Evolutionary conservation across 2,797 vertebrate species (phyloP).

Genomic region (Argentina silus): DNA sequence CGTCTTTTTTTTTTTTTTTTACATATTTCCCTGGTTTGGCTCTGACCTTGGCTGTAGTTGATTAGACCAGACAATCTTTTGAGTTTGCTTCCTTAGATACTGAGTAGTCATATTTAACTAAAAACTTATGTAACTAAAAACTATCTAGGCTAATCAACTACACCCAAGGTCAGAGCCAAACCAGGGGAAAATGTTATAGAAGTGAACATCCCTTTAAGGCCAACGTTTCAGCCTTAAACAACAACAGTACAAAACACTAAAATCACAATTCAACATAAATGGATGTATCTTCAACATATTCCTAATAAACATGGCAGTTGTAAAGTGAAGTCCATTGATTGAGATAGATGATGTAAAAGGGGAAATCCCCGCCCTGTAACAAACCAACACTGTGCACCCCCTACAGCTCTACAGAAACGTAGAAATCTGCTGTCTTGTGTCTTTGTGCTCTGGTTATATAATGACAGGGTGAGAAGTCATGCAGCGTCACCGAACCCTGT

Average conservation of each 20-base stretch:
- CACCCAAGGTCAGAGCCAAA: no score
- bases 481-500: constrained; percentile 36
- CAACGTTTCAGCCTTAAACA: constrained; percentile 42
- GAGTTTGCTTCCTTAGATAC: no score
- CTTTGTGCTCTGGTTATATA: constrained; percentile 35
- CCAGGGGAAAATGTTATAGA: no score
- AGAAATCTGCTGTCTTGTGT: constrained; percentile 39
- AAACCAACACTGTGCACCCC: constrained; percentile 42
- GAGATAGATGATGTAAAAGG: constrained; percentile 12
- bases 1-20: no score
- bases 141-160: no score
- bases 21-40: no score
- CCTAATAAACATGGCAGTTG: constrained; percentile 9
- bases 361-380: constrained; percentile 1
- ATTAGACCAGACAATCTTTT: no score
- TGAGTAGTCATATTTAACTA: no score
- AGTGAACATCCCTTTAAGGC: constrained; percentile 37
- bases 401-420: constrained; percentile 53
- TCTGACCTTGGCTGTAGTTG: no score
- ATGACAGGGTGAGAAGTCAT: constrained; percentile 42
- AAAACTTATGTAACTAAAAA: no score
- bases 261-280: neutral
- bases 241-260: neutral
- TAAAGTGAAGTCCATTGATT: neutral
- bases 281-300: neutral